These are phyloP conservation scores for Heliothis peltigera DNA, from an alignment of 2,888 invertebrate genomes.

Conservation along the genomic window DNA sequence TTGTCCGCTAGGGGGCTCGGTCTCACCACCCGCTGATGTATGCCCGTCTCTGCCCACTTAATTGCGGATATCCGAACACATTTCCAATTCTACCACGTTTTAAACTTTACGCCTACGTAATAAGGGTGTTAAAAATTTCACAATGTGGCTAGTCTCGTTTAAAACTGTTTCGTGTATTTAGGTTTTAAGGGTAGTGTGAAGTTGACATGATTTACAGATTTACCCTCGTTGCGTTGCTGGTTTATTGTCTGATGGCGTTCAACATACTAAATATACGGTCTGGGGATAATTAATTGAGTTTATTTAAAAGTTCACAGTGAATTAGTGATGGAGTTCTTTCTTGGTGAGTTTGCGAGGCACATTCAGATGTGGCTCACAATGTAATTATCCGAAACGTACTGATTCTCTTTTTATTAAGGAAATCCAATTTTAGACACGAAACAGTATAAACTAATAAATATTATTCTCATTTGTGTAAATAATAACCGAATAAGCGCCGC, in stretches of 20 bases:
- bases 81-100: constrained; percentile 48
- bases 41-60: constrained; percentile 65
- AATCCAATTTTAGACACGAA: too few species aligned
- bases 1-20: constrained; percentile 73
- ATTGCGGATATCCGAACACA: constrained; percentile 70
- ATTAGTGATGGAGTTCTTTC: constrained; percentile 17
- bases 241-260: constrained; percentile 25
- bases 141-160: constrained; percentile 35
- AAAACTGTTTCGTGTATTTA: constrained; percentile 58
- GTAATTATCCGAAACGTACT: not conserved
- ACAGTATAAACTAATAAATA: not conserved
- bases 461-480: not conserved
- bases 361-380: not conserved
- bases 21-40: constrained; percentile 69
- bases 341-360: not conserved
- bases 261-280: constrained; percentile 35
- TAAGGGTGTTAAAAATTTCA: constrained; percentile 29
- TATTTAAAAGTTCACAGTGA: constrained; percentile 21
- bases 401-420: too few species aligned
- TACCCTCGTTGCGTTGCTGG: constrained; percentile 42
- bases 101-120: constrained; percentile 38
- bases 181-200: constrained; percentile 51
- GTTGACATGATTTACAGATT: constrained; percentile 62
- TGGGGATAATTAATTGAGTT: constrained; percentile 33
- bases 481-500: not conserved